Evolutionary conservation across 2,888 invertebrate genomes (phyloP).

Genomic region (Erannis defoliaria): DNA sequence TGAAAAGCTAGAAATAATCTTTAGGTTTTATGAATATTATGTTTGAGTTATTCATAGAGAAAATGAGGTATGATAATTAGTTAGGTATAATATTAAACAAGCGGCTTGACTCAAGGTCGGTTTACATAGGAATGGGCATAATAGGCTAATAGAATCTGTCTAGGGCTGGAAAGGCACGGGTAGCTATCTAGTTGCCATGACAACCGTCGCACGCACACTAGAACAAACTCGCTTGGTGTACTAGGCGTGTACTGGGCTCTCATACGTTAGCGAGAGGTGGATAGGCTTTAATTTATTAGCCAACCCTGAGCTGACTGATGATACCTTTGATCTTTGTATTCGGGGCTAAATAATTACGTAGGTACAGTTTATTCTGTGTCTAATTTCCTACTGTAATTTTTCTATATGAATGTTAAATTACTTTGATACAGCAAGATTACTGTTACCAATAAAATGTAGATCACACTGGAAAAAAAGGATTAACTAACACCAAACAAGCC

Average conservation of each 20-base stretch:
- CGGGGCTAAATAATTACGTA: neutral
- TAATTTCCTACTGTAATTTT: neutral
- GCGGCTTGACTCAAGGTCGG: slow-evolving; percentile 11
- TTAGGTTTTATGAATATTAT: neutral
- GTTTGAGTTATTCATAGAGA: slow-evolving; percentile 8
- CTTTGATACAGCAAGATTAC: neutral
- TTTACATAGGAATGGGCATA: neutral
- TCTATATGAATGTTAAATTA: neutral
- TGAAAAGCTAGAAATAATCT: neutral
- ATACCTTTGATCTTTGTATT: slow-evolving; percentile 29
- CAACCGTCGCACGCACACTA: slow-evolving; percentile 54
- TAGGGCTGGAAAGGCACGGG: slow-evolving; percentile 38
- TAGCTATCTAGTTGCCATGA: slow-evolving; percentile 51
- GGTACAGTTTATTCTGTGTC: slow-evolving; percentile 2
- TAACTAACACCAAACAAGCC: neutral
- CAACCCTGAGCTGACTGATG: slow-evolving; percentile 18
- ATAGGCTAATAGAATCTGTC: slow-evolving; percentile 37
- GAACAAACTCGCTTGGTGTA: slow-evolving; percentile 38
- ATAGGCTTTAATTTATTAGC: slow-evolving; percentile 45
- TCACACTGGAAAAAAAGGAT: neutral
- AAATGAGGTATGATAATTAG: slow-evolving; percentile 14
- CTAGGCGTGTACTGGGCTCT: slow-evolving; percentile 52
- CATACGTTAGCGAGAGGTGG: slow-evolving; percentile 46
- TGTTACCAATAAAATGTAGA: neutral
- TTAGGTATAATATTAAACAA: neutral